Base-by-base conservation (phyloP, 2,797 vertebrate species). In the Glyptemys insculpta region DNA sequence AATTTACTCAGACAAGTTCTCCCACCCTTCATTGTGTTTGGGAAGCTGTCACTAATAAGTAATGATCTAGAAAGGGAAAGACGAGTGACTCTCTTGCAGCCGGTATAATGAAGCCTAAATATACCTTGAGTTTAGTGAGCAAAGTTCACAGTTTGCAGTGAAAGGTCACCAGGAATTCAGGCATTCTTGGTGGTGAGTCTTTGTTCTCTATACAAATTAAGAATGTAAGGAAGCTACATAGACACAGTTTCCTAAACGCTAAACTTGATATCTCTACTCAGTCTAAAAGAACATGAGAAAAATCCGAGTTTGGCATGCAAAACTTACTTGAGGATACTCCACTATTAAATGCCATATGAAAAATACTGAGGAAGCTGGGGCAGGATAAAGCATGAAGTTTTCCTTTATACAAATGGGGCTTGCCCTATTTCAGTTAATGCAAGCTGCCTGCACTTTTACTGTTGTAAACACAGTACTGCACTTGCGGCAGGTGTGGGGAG, bases 121-220 rank as follows among this genome's bases (percentile, higher is more conserved):
- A 93, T 92, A 92, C 80, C 79, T 65, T 78, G 85, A 93, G 93
- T 95, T 91, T 87, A 95, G 83, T 37, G 8, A 92, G 92, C 94
- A 93, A 94, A 98, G 95, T 96, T 97, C 95, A 97, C 96, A 97
- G 96, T 97, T 97, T 98, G 93, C 96, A 95, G 96, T 91, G 89
- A 96, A 98, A 96, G 96, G 89, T 97, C 92, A 31, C 56, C 85
- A 94, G 87, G 95, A 95, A 97, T 97, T 96, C 93, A 97, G 81
- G 86, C 87, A 96, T 97, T 97, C 97, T 90, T 96, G 93, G 95
- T 95, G 95, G 95, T 96, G 93, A 92, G 86, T 95, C 93, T 97
- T 88, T 90, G 88, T 87, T 96, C 91, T 95, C 94, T 97, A 92
- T 94, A 89, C 88, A 97, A 87, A 93, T 96, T 91, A 96, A 88